These are phyloP conservation scores for Lemur catta DNA, from an alignment of 2,797 vertebrate genomes.

Conservation along the genomic window DNA sequence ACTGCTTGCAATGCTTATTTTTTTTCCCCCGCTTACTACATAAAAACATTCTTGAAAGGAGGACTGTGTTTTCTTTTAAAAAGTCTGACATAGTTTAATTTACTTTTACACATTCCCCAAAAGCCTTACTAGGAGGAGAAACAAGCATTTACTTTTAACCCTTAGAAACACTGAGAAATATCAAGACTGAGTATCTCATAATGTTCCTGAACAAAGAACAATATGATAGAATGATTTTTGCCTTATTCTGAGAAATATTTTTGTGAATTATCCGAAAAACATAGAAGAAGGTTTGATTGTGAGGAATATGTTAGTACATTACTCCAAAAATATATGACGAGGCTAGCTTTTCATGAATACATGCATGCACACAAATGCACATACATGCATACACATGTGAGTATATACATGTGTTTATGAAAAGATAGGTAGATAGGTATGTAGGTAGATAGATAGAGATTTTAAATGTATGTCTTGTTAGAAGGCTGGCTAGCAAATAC, in stretches of 20 bases:
- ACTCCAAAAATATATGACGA: not conserved
- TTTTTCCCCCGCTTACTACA: not conserved
- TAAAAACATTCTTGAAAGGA: slow-evolving; percentile 59
- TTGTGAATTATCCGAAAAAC: not conserved
- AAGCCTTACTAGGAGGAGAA: slow-evolving; percentile 32
- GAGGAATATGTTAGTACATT: not conserved
- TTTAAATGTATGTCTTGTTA: not conserved
- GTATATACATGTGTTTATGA: not conserved
- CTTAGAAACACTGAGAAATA: not conserved
- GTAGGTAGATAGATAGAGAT: not conserved
- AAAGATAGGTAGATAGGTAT: too few relatives aligned
- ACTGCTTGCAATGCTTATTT: not conserved
- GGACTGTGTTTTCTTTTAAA: slow-evolving; percentile 55
- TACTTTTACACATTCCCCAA: slow-evolving; percentile 40
- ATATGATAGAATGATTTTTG: not conserved
- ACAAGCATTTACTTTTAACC: not conserved
- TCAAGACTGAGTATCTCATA: not conserved
- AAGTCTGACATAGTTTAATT: slow-evolving; percentile 49
- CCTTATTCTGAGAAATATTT: not conserved
- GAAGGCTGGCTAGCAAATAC: not conserved
- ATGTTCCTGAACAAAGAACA: not conserved
- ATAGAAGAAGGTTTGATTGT: not conserved
- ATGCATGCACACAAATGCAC: not conserved
- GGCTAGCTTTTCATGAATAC: not conserved
- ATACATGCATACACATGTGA: not conserved